phyloP scores from a whole-genome alignment of 2,888 invertebrate genomes.

The Helleia helle region DNA sequence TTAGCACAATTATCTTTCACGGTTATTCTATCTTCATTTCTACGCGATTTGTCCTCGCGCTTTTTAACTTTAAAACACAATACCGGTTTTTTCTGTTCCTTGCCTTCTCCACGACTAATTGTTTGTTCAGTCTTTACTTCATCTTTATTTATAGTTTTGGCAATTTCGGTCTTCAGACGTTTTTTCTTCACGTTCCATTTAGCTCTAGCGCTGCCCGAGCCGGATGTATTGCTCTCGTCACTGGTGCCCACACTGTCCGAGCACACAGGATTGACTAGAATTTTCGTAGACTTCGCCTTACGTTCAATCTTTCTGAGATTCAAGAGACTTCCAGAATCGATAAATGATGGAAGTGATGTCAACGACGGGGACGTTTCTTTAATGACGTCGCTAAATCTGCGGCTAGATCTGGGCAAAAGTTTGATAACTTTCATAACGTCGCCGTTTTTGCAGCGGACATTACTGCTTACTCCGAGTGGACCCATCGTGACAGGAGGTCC shows the following conservation, averaged over 20 bases:
- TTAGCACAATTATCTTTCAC: slow-evolving; percentile 58
- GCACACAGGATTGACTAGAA: slow-evolving; percentile 62
- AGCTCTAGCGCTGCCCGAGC: slow-evolving; percentile 24
- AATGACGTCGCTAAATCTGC: slow-evolving; percentile 39
- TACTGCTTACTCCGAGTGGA: slow-evolving; percentile 61
- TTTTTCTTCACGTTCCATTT: slow-evolving; percentile 68
- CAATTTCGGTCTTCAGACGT: slow-evolving; percentile 48
- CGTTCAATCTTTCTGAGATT: slow-evolving; percentile 62
- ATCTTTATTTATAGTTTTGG: slow-evolving; percentile 31
- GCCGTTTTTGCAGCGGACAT: slow-evolving; percentile 46
- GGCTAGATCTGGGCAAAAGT: slow-evolving; percentile 40
- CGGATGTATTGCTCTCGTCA: slow-evolving; percentile 54
- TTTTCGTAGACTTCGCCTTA: slow-evolving; percentile 64
- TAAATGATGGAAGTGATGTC: slow-evolving; percentile 45
- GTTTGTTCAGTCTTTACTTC: slow-evolving; percentile 42
- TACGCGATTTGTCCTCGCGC: slow-evolving; percentile 53
- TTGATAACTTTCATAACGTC: slow-evolving; percentile 51
- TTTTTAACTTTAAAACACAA: slow-evolving; percentile 68
- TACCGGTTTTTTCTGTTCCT: slow-evolving; percentile 57
- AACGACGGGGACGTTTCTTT: slow-evolving; percentile 46
- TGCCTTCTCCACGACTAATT: slow-evolving; percentile 49
- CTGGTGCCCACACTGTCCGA: slow-evolving; percentile 55
- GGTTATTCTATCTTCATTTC: slow-evolving; percentile 48
- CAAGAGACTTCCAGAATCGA: slow-evolving; percentile 48
- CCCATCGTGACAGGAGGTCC: slow-evolving; percentile 70